A percentile compares a stretch with the other conserved stretches of the same genome.
Evolutionary conservation across 2,888 invertebrate genomes (phyloP).

Genomic region (Orthonevra nobilis): DNA sequence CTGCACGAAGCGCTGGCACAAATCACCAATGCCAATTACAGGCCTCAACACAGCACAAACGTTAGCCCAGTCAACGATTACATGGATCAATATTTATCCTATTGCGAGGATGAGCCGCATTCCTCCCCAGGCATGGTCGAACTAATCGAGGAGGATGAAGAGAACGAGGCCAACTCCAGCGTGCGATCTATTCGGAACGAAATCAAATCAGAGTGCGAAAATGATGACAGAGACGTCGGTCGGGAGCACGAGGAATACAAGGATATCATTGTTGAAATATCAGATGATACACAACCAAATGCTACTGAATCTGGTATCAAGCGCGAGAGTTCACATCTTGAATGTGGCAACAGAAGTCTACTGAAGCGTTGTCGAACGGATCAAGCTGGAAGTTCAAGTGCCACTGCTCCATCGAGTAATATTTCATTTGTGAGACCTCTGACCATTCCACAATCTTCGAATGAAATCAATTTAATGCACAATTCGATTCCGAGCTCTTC

Average conservation of each 20-base stretch:
- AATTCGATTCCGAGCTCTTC: conserved; percentile 61
- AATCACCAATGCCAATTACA: conserved; percentile 71
- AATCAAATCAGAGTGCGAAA: conserved; percentile 78
- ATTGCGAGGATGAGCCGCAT: conserved; percentile 75
- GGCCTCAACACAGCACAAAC: conserved; percentile 12
- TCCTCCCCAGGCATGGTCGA: conserved; percentile 75
- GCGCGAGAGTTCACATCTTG: conserved; percentile 9
- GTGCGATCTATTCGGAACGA: conserved; percentile 68
- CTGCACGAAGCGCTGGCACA: conserved; percentile 78
- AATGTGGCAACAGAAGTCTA: conserved; percentile 12
- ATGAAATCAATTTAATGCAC: conserved; percentile 59
- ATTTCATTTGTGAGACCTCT: conserved; percentile 52
- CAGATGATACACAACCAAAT: conserved; percentile 23
- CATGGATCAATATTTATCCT: conserved; percentile 76
- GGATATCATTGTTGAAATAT: conserved; percentile 72
- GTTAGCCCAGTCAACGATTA: conserved; percentile 42
- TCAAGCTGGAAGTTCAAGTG: not conserved
- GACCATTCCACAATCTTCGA: conserved; percentile 8
- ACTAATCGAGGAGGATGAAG: conserved; percentile 75
- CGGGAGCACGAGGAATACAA: conserved; percentile 72
- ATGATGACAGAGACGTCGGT: conserved; percentile 73
- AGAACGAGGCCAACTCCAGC: not conserved
- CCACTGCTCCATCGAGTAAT: conserved; percentile 24
- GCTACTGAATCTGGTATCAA: not conserved
- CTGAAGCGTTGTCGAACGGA: conserved; percentile 43